These are phyloP conservation scores for Apamea epomidion DNA, from an alignment of 2,888 invertebrate genomes.

Conservation along the genomic window DNA sequence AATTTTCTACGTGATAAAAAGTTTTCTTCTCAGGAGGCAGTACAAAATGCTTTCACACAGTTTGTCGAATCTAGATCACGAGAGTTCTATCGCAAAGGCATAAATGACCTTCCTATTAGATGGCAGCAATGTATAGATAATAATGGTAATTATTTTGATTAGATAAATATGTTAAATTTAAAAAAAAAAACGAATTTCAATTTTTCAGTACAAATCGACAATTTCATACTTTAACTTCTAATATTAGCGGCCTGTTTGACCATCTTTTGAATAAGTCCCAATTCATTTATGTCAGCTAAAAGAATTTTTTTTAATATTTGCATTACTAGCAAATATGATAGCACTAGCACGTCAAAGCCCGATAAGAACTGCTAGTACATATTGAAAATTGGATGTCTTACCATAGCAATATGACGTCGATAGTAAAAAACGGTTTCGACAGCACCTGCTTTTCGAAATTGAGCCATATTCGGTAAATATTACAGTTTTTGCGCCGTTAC, in stretches of 20 bases:
- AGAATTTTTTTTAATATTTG: accelerated
- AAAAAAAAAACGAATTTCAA: too few relatives aligned
- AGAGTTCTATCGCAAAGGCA: too few relatives aligned
- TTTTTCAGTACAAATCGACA: too few relatives aligned
- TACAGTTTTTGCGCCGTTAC: not conserved
- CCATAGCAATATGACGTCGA: not conserved
- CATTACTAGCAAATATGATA: not conserved
- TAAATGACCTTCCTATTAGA: too few relatives aligned
- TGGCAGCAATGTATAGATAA: too few relatives aligned
- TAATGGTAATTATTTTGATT: too few relatives aligned
- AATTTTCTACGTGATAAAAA: too few relatives aligned
- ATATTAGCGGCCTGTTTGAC: not conserved
- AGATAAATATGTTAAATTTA: too few relatives aligned
- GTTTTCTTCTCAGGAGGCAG: too few relatives aligned
- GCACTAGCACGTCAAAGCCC: not conserved
- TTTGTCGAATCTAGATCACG: too few relatives aligned
- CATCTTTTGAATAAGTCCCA: not conserved
- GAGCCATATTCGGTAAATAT: not conserved
- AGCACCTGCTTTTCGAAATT: not conserved
- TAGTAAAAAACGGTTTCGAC: not conserved
- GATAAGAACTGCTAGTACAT: not conserved
- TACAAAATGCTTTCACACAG: too few relatives aligned
- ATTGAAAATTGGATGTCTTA: not conserved
- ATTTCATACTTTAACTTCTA: too few relatives aligned
- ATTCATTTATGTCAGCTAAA: not conserved